Evolutionary conservation across 2,113 vertebrate species (phyloP).

Genomic region (Lepus americanus): DNA sequence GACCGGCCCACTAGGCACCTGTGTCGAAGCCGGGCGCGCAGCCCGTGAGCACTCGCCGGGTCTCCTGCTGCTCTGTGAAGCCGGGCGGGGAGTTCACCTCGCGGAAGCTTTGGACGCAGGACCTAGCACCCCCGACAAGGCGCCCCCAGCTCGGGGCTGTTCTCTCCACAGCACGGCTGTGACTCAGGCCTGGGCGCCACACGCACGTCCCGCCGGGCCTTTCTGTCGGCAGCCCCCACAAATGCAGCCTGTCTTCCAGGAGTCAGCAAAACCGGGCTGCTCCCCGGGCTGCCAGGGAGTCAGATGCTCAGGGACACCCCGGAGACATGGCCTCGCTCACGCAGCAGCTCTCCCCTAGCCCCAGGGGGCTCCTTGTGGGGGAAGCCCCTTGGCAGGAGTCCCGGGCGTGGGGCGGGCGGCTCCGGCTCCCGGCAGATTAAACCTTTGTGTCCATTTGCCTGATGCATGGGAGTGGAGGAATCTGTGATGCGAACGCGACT

Average conservation of each 20-base stretch:
- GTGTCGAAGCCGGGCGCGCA: rapidly evolving
- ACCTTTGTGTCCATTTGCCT: not conserved
- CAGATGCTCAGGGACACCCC: not conserved
- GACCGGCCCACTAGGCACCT: not conserved
- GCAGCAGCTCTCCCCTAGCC: too few species aligned
- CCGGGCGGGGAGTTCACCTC: not conserved
- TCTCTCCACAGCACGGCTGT: not conserved
- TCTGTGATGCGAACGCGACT: not conserved
- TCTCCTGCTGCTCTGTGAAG: rapidly evolving
- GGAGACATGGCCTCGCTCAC: not conserved
- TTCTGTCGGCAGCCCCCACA: too few species aligned
- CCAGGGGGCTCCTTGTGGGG: rapidly evolving
- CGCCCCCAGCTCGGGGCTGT: rapidly evolving
- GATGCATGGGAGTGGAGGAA: not conserved
- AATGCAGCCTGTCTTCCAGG: not conserved
- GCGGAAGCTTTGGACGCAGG: not conserved
- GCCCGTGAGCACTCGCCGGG: rapidly evolving
- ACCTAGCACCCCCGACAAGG: rapidly evolving
- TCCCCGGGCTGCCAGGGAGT: too few species aligned
- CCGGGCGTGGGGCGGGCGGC: too few species aligned
- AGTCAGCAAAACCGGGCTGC: rapidly evolving
- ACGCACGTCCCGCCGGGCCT: not conserved
- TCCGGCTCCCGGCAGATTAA: not conserved
- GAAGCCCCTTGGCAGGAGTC: rapidly evolving
- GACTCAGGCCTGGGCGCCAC: too few species aligned